phyloP scores from a whole-genome alignment of 2,888 invertebrate species.

The Mythimna pallens region DNA sequence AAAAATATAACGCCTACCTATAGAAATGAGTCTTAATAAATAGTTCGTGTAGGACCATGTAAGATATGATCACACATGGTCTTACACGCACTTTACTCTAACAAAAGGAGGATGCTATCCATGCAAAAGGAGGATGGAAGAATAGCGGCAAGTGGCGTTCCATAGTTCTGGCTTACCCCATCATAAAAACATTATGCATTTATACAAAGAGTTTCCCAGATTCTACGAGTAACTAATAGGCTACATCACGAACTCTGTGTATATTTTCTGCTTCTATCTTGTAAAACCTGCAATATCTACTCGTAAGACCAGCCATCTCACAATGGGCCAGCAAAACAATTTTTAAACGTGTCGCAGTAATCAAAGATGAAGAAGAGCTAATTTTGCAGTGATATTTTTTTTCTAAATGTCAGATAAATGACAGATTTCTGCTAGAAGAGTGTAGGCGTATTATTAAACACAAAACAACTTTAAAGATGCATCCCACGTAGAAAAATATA shows the following conservation, averaged over 20 bases:
- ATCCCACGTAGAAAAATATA: neutral
- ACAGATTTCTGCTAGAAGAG: neutral
- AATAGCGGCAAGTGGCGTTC: neutral
- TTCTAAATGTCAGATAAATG: conserved; percentile 5
- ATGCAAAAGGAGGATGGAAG: neutral
- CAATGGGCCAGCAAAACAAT: neutral
- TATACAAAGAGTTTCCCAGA: neutral
- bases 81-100: too few relatives aligned
- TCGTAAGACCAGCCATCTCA: neutral
- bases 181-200: neutral
- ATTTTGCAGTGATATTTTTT: neutral
- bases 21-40: too few relatives aligned
- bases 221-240: neutral
- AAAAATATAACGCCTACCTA: too few relatives aligned
- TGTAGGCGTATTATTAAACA: neutral
- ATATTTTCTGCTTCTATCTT: neutral
- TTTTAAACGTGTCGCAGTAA: neutral
- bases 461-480: neutral
- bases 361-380: neutral
- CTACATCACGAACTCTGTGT: neutral
- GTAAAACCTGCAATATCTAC: neutral
- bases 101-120: too few relatives aligned
- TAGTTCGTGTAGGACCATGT: too few relatives aligned
- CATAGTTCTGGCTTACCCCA: too few relatives aligned
- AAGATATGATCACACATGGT: too few relatives aligned